phyloP scores from a whole-genome alignment of 2,113 vertebrate species.

The Azemiops feae region DNA sequence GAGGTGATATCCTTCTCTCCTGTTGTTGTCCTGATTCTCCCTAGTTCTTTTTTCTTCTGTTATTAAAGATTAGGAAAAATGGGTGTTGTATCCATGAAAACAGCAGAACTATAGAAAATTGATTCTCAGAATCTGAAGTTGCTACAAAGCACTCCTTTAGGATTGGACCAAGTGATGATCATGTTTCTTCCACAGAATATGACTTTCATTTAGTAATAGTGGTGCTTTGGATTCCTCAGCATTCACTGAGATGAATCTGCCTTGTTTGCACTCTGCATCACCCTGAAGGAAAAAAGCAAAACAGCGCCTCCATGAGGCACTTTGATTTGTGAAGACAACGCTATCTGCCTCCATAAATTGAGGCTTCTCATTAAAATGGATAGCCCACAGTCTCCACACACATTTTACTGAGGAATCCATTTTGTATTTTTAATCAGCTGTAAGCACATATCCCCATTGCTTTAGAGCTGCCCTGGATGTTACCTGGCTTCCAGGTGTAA shows the following conservation, averaged over 20 bases:
- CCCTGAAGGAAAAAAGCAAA: not conserved
- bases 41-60: slow-evolving; percentile 14
- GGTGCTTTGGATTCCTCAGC: not conserved
- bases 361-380: not conserved
- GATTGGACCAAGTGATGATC: not conserved
- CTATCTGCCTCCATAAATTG: not conserved
- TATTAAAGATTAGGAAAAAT: not conserved
- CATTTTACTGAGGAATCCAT: not conserved
- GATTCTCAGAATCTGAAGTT: not conserved
- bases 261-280: not conserved
- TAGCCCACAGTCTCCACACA: not conserved
- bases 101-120: not conserved
- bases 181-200: not conserved
- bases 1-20: slow-evolving; percentile 15
- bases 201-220: not conserved
- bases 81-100: not conserved
- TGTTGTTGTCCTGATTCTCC: not conserved
- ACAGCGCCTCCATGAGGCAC: not conserved
- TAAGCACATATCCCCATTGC: not conserved
- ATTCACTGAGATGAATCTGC: too few species aligned
- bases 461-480: not conserved
- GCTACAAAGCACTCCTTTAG: not conserved
- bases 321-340: not conserved
- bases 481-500: not conserved
- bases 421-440: not conserved